These are phyloP conservation scores for Dioctria linearis DNA, from an alignment of 2,888 invertebrate species.

Conservation along the genomic window DNA sequence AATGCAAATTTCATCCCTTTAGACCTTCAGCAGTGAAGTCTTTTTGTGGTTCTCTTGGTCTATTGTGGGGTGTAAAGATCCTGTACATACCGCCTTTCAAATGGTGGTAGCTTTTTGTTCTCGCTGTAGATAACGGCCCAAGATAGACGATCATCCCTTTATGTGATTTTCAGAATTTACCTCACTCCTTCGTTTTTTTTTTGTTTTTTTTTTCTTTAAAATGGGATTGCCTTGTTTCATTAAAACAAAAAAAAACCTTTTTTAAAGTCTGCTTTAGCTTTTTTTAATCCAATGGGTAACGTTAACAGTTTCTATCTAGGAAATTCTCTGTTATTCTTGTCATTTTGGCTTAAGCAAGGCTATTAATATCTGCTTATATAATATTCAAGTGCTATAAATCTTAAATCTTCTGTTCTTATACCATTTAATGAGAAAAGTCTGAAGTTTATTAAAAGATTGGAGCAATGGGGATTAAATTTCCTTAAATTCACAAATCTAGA, in stretches of 20 bases:
- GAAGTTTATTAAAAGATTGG: too few species aligned
- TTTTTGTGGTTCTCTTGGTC: constrained; percentile 25
- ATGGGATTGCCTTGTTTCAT: background rate
- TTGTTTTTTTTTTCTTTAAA: background rate
- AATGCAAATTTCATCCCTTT: constrained; percentile 53
- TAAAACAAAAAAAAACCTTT: background rate
- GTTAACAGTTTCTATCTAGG: background rate
- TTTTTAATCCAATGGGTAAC: background rate
- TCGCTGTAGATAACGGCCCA: constrained; percentile 5
- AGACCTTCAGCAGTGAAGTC: background rate
- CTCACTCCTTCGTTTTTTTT: background rate
- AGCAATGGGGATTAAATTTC: too few species aligned
- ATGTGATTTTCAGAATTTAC: constrained; percentile 5
- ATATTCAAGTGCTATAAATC: too few species aligned
- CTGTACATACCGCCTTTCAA: constrained; percentile 9
- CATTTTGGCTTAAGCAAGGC: background rate
- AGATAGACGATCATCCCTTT: constrained; percentile 32
- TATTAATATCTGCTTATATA: background rate
- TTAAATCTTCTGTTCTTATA: too few species aligned
- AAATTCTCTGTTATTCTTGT: background rate
- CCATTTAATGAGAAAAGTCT: too few species aligned
- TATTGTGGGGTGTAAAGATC: constrained; percentile 26
- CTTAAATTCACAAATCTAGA: too few species aligned
- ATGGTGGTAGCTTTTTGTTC: constrained; percentile 21
- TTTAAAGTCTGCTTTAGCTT: background rate